Evolutionary conservation across 2,888 invertebrate genomes (phyloP).

Genomic region (Chrysopilus asiliformis): DNA sequence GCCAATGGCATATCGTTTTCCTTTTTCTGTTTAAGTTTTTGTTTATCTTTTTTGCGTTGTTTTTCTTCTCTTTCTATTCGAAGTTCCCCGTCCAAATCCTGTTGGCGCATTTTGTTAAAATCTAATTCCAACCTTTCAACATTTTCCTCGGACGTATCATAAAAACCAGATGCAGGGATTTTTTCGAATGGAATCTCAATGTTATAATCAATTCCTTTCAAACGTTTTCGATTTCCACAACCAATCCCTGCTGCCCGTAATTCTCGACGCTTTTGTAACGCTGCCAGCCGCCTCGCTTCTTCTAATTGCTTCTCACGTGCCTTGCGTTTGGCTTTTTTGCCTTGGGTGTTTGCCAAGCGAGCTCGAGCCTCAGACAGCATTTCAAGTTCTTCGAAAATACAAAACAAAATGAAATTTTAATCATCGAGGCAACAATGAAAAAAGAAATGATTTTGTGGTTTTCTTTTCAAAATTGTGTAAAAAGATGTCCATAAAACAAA

Average conservation of each 20-base stretch:
- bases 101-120: constrained; percentile 78
- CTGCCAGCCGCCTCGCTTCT: constrained; percentile 90
- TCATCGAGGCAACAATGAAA: too few relatives aligned
- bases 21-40: constrained; percentile 86
- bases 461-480: too few relatives aligned
- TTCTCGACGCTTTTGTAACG: constrained; percentile 94
- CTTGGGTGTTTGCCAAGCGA: constrained; percentile 95
- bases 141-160: constrained; percentile 81
- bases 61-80: constrained; percentile 84
- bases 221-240: constrained; percentile 35
- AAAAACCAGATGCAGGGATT: constrained; percentile 81
- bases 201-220: constrained; percentile 93
- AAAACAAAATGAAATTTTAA: too few relatives aligned
- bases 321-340: constrained; percentile 80
- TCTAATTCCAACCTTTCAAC: constrained; percentile 83
- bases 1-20: constrained; percentile 91
- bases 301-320: constrained; percentile 97
- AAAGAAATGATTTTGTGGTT: too few relatives aligned
- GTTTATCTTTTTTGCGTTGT: constrained; percentile 89
- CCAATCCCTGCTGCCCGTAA: constrained; percentile 91
- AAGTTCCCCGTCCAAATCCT: constrained; percentile 84
- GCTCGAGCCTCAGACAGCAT: constrained; percentile 99
- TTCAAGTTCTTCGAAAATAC: constrained; percentile 65
- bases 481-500: too few relatives aligned
- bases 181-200: constrained; percentile 97